Evolutionary conservation across 2,888 invertebrate genomes (phyloP).

Genomic region (Chaetogeoica ovagalla): DNA sequence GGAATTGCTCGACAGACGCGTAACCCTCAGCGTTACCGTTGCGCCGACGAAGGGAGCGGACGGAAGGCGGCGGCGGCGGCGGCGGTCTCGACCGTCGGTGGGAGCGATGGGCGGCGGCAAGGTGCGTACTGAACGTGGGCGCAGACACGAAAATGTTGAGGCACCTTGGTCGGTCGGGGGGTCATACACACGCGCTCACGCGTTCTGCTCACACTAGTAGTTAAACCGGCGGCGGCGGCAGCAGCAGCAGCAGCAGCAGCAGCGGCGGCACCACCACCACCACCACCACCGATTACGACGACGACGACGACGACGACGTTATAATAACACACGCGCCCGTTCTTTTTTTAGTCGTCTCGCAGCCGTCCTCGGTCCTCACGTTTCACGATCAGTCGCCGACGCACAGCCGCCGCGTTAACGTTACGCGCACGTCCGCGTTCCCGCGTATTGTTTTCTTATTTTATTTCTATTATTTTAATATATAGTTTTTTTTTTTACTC

Average conservation of each 20-base stretch:
- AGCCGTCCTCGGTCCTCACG: constrained; percentile 47
- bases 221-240: constrained; percentile 39
- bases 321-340: constrained; percentile 46
- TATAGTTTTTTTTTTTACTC: too few relatives aligned
- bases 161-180: constrained; percentile 53
- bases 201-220: constrained; percentile 39
- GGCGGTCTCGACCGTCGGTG: not conserved
- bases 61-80: not conserved
- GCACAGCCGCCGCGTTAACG: constrained; percentile 23
- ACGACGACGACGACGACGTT: constrained; percentile 10
- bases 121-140: constrained; percentile 53
- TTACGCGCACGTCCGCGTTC: not conserved
- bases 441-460: too few relatives aligned
- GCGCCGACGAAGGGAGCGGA: too few relatives aligned
- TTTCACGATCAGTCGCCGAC: constrained; percentile 48
- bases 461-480: too few relatives aligned
- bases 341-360: constrained; percentile 52
- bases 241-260: too few relatives aligned
- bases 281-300: too few relatives aligned
- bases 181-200: constrained; percentile 53
- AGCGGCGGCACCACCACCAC: too few relatives aligned
- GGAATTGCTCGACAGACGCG: not conserved
- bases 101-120: constrained; percentile 36
- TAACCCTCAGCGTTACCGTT: not conserved
- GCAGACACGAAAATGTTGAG: constrained; percentile 53